Evolutionary conservation across 2,797 vertebrate species (phyloP).

Genomic region (Leuciscus waleckii): DNA sequence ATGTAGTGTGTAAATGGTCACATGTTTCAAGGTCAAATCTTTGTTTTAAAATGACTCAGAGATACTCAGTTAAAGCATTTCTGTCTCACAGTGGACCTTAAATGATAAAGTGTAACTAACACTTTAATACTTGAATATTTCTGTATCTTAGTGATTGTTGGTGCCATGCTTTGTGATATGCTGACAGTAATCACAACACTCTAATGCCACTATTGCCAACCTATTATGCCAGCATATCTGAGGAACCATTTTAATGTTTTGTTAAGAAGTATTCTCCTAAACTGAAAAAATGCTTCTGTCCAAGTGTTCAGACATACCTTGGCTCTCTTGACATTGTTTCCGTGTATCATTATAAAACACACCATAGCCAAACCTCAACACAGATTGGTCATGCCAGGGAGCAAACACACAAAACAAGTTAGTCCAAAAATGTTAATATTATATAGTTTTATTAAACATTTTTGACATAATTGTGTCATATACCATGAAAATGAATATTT

Average conservation of each 20-base stretch:
- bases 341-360: conserved; percentile 64
- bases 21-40: conserved; percentile 29
- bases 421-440: background rate
- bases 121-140: background rate
- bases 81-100: background rate
- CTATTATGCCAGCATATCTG: background rate
- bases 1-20: background rate
- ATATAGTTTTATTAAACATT: background rate
- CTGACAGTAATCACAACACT: background rate
- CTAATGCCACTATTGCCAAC: background rate
- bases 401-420: conserved; percentile 28
- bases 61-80: conserved; percentile 6
- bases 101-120: background rate
- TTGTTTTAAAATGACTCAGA: conserved; percentile 24
- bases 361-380: conserved; percentile 61
- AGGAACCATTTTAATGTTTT: background rate
- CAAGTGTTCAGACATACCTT: background rate
- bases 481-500: background rate
- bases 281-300: background rate
- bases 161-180: background rate
- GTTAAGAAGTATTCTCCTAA: background rate
- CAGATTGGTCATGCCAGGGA: conserved; percentile 63
- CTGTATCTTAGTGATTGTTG: background rate
- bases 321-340: conserved; percentile 63
- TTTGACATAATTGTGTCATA: background rate